Conservation (phyloP, 1,140 invertebrate genomes). For the Drosophila auraria region DNA sequence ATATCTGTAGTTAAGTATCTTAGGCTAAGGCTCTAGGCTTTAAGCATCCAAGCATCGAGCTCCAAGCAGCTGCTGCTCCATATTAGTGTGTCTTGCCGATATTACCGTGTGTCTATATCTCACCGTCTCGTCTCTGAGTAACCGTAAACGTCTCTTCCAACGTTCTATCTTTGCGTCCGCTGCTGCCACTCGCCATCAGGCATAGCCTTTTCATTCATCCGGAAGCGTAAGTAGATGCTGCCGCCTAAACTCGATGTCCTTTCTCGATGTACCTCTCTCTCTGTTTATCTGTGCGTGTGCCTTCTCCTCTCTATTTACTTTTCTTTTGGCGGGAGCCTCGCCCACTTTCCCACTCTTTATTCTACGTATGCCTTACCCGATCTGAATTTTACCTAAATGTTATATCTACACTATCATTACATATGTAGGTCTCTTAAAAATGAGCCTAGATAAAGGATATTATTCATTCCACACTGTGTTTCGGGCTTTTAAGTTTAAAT, state of each 20-base stretch:
- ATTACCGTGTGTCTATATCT: conserved; percentile 30
- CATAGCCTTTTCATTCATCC: conserved; percentile 64
- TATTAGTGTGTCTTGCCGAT: conserved; percentile 31
- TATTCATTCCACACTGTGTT: background rate
- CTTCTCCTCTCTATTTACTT: conserved; percentile 20
- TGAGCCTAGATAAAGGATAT: background rate
- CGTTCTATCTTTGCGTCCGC: conserved; percentile 71
- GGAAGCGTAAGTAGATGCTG: conserved; percentile 76
- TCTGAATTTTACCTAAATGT: conserved; percentile 1
- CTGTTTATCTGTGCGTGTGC: conserved; percentile 37
- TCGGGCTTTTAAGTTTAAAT: background rate
- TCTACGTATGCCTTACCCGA: conserved; percentile 19
- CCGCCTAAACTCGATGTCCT: conserved; percentile 42
- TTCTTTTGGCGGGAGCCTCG: conserved; percentile 5
- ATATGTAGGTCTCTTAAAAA: background rate
- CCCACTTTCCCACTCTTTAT: conserved; percentile 15
- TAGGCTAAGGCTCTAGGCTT: conserved; percentile 25
- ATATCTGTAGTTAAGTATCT: conserved; percentile 9
- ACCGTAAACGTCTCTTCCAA: conserved; percentile 61
- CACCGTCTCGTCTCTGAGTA: conserved; percentile 37
- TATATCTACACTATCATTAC: conserved; percentile 7
- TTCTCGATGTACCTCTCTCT: conserved; percentile 45
- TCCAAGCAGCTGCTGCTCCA: conserved; percentile 18
- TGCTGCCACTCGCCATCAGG: conserved; percentile 64
- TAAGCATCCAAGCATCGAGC: conserved; percentile 13